Conservation (phyloP, 2,888 invertebrate genomes). For the Hylaea fasciaria region DNA sequence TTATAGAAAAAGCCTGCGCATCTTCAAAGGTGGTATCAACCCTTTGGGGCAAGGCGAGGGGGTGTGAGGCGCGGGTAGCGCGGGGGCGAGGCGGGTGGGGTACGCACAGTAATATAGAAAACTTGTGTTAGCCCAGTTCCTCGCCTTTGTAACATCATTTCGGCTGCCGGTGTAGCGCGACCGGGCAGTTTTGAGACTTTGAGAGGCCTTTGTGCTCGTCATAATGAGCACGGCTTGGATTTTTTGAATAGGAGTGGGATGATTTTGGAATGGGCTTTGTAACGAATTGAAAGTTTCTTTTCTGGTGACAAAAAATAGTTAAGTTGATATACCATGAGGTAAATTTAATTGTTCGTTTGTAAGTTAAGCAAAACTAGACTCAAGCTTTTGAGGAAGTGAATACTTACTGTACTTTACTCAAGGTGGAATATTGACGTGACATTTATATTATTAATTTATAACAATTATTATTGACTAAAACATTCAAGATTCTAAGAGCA, state of each 20-base stretch:
- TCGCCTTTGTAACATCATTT: conserved; percentile 85
- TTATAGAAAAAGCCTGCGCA: conserved; percentile 84
- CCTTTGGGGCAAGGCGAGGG: conserved; percentile 63
- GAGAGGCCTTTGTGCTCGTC: conserved; percentile 47
- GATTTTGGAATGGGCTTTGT: conserved; percentile 3
- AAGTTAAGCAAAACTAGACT: too few relatives aligned
- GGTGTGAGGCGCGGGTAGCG: conserved; percentile 40
- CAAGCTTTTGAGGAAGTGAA: too few relatives aligned
- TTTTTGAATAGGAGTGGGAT: conserved; percentile 1
- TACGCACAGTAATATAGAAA: conserved; percentile 84
- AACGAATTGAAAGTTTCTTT: too few relatives aligned
- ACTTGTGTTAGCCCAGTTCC: conserved; percentile 85
- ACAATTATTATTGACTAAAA: too few relatives aligned
- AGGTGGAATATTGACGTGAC: too few relatives aligned
- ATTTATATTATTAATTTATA: too few relatives aligned
- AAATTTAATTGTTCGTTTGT: too few relatives aligned
- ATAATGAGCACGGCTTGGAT: conserved; percentile 10
- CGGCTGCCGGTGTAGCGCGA: conserved; percentile 69
- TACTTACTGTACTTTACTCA: too few relatives aligned
- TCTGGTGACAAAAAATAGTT: not conserved
- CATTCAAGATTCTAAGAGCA: too few relatives aligned
- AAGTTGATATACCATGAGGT: too few relatives aligned
- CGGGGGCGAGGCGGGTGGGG: conserved; percentile 46
- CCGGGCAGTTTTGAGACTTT: conserved; percentile 49
- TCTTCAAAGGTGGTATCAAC: conserved; percentile 84